Conservation (phyloP, 2,888 invertebrate species). For the Dendrolimus pini region DNA sequence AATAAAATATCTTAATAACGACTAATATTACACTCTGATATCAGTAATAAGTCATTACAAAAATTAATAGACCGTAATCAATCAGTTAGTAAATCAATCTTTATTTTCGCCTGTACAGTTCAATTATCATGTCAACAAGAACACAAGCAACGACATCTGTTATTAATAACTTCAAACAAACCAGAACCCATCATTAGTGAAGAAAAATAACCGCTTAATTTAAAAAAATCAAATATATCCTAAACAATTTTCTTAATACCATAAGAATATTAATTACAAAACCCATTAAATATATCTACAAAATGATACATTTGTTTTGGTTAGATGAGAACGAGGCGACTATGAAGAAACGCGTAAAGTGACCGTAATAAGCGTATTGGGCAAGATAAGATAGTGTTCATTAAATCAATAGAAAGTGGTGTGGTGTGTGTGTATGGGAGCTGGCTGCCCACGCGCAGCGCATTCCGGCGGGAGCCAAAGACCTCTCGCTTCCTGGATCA, state of each 20-base stretch:
- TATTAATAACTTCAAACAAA: too few species aligned
- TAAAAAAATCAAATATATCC: not conserved
- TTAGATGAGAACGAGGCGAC: slow-evolving; percentile 1
- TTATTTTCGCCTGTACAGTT: too few species aligned
- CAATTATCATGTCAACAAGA: too few species aligned
- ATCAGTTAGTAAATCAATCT: too few species aligned
- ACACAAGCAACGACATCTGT: too few species aligned
- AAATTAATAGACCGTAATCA: too few species aligned
- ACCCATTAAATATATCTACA: slow-evolving; percentile 7
- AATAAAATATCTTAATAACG: too few species aligned
- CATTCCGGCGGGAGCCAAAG: slow-evolving; percentile 72
- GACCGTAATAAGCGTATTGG: slow-evolving; percentile 59
- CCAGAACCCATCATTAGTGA: too few species aligned
- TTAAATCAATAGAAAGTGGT: slow-evolving; percentile 72
- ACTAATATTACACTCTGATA: too few species aligned
- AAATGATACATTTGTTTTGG: not conserved
- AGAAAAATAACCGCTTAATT: not conserved
- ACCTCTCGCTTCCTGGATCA: slow-evolving; percentile 69
- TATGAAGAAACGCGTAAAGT: slow-evolving; percentile 39
- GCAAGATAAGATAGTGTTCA: slow-evolving; percentile 68
- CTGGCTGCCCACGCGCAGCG: slow-evolving; percentile 48
- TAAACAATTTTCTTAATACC: not conserved
- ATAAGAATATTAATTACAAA: not conserved
- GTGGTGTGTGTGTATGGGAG: slow-evolving; percentile 43
- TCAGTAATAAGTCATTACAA: too few species aligned